Conservation (phyloP, 2,113 vertebrate species). For the Addax nasomaculatus region DNA sequence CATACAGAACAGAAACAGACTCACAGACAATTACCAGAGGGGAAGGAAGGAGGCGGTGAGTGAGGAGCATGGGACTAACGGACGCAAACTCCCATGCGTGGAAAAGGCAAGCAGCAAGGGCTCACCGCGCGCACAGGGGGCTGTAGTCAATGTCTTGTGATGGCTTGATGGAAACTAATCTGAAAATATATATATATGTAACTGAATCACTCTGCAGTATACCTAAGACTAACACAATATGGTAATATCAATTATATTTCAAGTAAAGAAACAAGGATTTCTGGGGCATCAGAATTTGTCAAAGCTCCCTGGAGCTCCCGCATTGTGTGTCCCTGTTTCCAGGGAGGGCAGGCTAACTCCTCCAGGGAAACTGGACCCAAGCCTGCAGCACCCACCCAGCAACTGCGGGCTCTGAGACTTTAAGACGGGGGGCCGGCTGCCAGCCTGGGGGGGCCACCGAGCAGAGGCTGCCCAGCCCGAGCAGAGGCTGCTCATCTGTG, state of each 20-base stretch:
- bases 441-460: neutral
- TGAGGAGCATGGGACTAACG: neutral
- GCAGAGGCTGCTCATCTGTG: neutral
- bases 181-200: neutral
- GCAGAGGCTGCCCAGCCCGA: no score
- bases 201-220: neutral
- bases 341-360: neutral
- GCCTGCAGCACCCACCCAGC: neutral
- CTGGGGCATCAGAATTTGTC: neutral
- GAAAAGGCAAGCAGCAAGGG: fast-evolving
- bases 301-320: neutral
- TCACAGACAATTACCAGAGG: neutral
- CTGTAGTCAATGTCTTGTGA: neutral
- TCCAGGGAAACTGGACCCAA: neutral
- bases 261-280: neutral
- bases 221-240: neutral
- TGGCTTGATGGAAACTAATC: neutral
- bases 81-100: neutral
- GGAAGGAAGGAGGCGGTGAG: neutral
- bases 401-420: constrained; percentile 17
- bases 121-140: fast-evolving
- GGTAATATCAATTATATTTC: neutral
- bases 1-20: neutral
- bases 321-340: neutral
- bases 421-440: constrained; percentile 4